These are phyloP conservation scores for Sarcophaga carnaria DNA, from an alignment of 2,888 invertebrate genomes.

Conservation along the genomic window DNA sequence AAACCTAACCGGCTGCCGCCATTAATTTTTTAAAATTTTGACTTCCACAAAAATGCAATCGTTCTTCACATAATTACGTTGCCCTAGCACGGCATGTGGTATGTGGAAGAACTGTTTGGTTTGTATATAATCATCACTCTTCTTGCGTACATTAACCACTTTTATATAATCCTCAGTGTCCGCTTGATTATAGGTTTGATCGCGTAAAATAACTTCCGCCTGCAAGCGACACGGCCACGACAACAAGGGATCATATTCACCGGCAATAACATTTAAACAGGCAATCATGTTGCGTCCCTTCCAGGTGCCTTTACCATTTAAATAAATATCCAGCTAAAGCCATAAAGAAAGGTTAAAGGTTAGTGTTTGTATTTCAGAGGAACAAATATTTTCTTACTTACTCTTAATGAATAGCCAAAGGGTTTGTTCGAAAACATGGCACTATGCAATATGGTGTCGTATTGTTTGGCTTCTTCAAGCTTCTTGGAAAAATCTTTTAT, in stretches of 20 bases:
- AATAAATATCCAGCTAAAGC: conserved; percentile 85
- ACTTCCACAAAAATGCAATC: conserved; percentile 81
- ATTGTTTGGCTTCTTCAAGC: conserved; percentile 87
- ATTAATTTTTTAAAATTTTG: conserved; percentile 74
- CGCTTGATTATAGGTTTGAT: conserved; percentile 83
- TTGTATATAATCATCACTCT: conserved; percentile 80
- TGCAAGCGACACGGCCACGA: conserved; percentile 88
- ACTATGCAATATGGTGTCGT: conserved; percentile 85
- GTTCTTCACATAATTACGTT: conserved; percentile 79
- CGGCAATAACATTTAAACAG: conserved; percentile 86
- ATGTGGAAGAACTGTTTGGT: conserved; percentile 81
- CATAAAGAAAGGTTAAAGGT: not conserved
- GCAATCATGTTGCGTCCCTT: conserved; percentile 88
- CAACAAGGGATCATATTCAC: conserved; percentile 87
- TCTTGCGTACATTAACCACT: conserved; percentile 84
- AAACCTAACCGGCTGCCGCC: not conserved
- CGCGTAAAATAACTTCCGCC: conserved; percentile 86
- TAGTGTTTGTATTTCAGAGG: not conserved
- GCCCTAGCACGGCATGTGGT: conserved; percentile 79
- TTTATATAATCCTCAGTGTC: conserved; percentile 85
- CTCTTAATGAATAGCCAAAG: conserved; percentile 89
- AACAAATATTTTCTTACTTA: conserved; percentile 75
- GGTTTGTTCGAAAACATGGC: conserved; percentile 87
- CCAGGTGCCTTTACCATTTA: conserved; percentile 91
- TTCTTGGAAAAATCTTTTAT: conserved; percentile 86